phyloP scores from a whole-genome alignment of 2,888 invertebrate genomes.

The Aphodius granarius region DNA sequence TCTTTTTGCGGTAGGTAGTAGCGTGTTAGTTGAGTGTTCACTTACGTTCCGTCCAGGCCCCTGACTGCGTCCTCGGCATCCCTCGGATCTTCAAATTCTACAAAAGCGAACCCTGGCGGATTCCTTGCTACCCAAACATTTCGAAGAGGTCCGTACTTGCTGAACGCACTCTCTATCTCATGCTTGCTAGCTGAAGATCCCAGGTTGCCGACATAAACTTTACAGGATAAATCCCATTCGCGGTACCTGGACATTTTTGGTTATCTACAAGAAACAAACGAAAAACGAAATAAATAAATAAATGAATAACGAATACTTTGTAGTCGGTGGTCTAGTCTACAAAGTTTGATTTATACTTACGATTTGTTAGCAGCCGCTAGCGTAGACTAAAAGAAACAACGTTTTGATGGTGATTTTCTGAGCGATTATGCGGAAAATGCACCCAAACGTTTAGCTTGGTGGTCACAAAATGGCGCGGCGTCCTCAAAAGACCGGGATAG shows the following conservation, averaged over 20 bases:
- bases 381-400: background rate
- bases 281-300: background rate
- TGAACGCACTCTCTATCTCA: conserved; percentile 85
- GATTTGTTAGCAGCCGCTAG: background rate
- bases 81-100: conserved; percentile 85
- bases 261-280: background rate
- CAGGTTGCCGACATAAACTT: conserved; percentile 91
- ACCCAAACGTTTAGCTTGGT: background rate
- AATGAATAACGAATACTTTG: background rate
- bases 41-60: conserved; percentile 82
- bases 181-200: conserved; percentile 89
- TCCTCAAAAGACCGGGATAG: background rate
- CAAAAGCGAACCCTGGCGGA: conserved; percentile 90
- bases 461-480: background rate
- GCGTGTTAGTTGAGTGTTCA: background rate
- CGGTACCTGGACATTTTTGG: conserved; percentile 73
- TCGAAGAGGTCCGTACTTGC: conserved; percentile 83
- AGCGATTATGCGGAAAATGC: background rate
- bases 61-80: conserved; percentile 87
- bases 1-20: background rate
- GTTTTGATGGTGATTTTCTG: background rate
- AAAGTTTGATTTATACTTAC: background rate
- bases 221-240: conserved; percentile 86
- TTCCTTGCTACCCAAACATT: conserved; percentile 95
- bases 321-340: background rate